Conservation (phyloP, 2,888 invertebrate species). For the Thymelicus acteon region DNA sequence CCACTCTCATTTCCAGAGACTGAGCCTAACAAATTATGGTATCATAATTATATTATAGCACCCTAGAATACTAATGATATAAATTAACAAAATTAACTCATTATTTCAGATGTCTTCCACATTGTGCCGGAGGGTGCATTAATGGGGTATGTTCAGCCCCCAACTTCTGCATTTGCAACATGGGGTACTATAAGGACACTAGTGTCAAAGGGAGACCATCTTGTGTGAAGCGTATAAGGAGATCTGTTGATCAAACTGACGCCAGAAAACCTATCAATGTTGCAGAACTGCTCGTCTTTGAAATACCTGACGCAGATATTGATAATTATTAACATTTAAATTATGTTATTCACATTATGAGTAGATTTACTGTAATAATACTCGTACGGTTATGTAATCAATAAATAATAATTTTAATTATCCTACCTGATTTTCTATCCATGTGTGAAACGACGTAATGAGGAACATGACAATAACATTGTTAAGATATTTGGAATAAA, state of each 20-base stretch:
- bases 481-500: too few relatives aligned
- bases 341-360: not conserved
- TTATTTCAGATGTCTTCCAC: constrained; percentile 79
- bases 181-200: constrained; percentile 87
- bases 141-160: constrained; percentile 91
- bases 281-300: constrained; percentile 50
- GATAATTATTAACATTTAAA: not conserved
- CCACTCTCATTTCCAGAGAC: too few relatives aligned
- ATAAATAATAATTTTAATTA: not conserved
- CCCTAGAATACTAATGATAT: too few relatives aligned
- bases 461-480: too few relatives aligned
- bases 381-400: not conserved
- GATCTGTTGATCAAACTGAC: constrained; percentile 51
- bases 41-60: too few relatives aligned
- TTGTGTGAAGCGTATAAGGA: constrained; percentile 83
- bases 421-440: not conserved
- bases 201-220: constrained; percentile 86
- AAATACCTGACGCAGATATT: constrained; percentile 49
- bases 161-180: constrained; percentile 89
- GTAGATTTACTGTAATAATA: not conserved
- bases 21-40: too few relatives aligned
- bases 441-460: too few relatives aligned
- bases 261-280: constrained; percentile 40
- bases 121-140: constrained; percentile 88
- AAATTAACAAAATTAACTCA: not conserved